A percentile compares a stretch with the other conserved stretches of the same genome.
Conservation (phyloP, 2,113 vertebrate genomes). For the Cyphomyrus plagiostoma region DNA sequence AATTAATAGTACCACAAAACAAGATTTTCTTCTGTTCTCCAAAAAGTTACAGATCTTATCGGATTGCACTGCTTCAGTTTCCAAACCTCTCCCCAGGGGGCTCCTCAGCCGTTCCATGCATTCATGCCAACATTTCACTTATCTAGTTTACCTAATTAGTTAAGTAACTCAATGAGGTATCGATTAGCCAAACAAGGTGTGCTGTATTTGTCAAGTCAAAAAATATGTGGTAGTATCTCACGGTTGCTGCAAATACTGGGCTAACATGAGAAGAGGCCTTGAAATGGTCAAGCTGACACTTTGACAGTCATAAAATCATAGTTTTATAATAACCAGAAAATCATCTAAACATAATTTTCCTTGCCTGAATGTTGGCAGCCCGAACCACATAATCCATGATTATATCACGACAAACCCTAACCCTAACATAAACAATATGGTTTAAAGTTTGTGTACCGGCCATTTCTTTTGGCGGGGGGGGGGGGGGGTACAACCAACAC, state of each 20-base stretch:
- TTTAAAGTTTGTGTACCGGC: slow-evolving; percentile 43
- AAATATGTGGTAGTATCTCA: neutral
- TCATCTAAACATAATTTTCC: neutral
- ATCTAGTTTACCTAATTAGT: neutral
- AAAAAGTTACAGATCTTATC: neutral
- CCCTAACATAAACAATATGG: slow-evolving; percentile 53
- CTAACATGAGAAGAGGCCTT: neutral
- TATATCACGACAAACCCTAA: slow-evolving; percentile 51
- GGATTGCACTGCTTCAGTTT: neutral
- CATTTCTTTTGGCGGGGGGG: neutral
- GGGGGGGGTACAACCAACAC: neutral
- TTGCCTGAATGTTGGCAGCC: slow-evolving; percentile 41
- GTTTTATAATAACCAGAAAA: neutral
- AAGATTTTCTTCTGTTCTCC: neutral
- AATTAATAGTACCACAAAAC: neutral
- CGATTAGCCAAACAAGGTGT: neutral
- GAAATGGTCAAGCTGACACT: neutral
- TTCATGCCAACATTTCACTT: neutral
- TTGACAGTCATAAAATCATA: neutral
- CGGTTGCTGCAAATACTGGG: neutral
- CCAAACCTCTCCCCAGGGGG: neutral
- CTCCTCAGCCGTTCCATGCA: neutral
- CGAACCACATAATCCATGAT: slow-evolving; percentile 54
- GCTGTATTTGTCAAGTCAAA: neutral
- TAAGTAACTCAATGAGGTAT: neutral